Evolutionary conservation across 2,113 vertebrate species (phyloP).

Genomic region (Uria lomvia): DNA sequence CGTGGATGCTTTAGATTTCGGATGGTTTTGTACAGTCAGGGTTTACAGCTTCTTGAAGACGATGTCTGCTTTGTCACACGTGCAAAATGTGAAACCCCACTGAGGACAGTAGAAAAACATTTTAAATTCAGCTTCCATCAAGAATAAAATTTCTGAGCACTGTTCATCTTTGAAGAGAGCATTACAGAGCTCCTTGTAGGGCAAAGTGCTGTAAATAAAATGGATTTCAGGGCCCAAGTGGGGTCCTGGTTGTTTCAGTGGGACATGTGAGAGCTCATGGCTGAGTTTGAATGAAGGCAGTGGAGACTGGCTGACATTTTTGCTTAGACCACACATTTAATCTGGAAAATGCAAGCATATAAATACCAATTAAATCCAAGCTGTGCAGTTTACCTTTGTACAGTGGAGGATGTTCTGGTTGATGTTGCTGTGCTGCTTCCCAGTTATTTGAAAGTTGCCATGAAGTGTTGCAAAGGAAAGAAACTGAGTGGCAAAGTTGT

Average conservation of each 20-base stretch:
- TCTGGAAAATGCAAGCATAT: neutral
- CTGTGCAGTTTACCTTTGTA: neutral
- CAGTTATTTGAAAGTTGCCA: neutral
- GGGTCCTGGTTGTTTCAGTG: neutral
- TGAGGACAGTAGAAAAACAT: neutral
- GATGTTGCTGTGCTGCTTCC: neutral
- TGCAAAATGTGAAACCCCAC: neutral
- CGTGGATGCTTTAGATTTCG: neutral
- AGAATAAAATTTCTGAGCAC: neutral
- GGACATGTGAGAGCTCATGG: neutral
- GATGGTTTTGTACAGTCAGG: neutral
- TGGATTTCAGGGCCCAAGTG: neutral
- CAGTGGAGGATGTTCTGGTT: neutral
- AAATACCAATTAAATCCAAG: neutral
- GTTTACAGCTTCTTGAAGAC: neutral
- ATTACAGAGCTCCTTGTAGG: neutral
- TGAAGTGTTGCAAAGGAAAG: neutral
- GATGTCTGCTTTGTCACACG: neutral
- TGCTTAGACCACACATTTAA: neutral
- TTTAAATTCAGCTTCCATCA: neutral
- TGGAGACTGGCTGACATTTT: neutral
- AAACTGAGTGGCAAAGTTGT: neutral
- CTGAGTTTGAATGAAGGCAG: neutral
- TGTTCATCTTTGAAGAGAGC: neutral
- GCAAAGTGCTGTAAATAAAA: neutral